These are phyloP conservation scores for Cricetomys ansorgei DNA, from an alignment of 2,113 vertebrate genomes.

Conservation along the genomic window DNA sequence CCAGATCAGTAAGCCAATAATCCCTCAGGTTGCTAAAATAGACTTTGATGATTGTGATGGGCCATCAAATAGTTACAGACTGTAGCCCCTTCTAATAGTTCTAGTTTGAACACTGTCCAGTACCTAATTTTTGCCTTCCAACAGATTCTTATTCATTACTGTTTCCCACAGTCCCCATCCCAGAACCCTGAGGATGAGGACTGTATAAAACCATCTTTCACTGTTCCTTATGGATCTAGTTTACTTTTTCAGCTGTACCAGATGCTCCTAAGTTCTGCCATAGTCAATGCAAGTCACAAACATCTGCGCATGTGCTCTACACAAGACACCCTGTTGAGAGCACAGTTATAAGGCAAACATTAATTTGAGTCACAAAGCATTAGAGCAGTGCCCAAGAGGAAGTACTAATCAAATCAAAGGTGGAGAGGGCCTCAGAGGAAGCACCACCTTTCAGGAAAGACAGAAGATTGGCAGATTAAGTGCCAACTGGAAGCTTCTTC, in stretches of 20 bases:
- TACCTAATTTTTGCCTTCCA: slow-evolving; percentile 31
- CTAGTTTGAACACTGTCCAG: background rate
- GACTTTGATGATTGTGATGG: background rate
- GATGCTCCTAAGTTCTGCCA: background rate
- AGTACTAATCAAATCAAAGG: background rate
- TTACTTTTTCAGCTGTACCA: slow-evolving; percentile 14
- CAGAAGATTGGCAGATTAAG: background rate
- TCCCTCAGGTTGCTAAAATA: background rate
- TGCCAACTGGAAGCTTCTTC: background rate
- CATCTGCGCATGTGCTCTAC: background rate
- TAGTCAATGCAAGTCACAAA: background rate
- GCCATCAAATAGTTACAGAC: slow-evolving; percentile 32
- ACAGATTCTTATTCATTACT: slow-evolving; percentile 54
- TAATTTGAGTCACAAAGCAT: background rate
- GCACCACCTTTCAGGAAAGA: background rate
- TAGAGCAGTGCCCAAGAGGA: background rate
- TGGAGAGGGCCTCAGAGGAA: background rate
- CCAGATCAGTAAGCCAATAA: no score
- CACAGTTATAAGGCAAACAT: background rate
- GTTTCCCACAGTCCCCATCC: no score
- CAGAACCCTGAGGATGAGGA: slow-evolving; percentile 20
- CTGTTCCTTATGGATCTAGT: background rate
- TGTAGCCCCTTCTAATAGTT: background rate
- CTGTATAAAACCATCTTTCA: no score
- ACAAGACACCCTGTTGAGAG: background rate